Base-by-base conservation (phyloP, 1,140 invertebrate species). In the Drosophila jambulina region DNA sequence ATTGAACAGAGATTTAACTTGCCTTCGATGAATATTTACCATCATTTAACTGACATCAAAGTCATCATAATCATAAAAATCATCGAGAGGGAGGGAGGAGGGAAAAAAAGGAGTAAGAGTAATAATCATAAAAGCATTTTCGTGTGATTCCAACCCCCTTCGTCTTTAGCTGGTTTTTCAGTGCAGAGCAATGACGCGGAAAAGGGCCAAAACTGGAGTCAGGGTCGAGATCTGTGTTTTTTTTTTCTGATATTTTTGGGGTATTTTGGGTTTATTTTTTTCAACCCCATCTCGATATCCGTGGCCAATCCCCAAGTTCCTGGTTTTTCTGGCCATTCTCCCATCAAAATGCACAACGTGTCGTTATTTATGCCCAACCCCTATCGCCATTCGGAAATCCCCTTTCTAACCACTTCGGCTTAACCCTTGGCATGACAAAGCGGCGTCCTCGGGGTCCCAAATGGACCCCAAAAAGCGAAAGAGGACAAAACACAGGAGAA, bases 281-380 rank as follows among this genome's bases (percentile, higher is more conserved):
- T 12, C 15, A 43, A 32, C 21, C 57, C 62, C 38, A 29, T 43
- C 42, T 38, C 34, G 43, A 67, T 67, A 63, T 48, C 40, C 54
- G n/a, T 61, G 60, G 49, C 23, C 75, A 45, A 77, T 63, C 54
- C 58, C 58, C 59, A 19, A 36, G 29, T 54, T 38, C n/a, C 38
- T 29, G 63, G 62, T 49, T 15, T 34, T 21, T 21, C 32, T 36
- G 29, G 51, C 32, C 27, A 51, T 17, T 27, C 21, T 19, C 71
- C 74, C 83, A 87, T 87, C 83, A 87, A 87, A 87, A 87, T 87
- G 80, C 83, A 88, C 76, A 88, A 78, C 80, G 83, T 87, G 84
- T 83, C 83, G 71, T 88, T 83, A 88, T 83, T 88, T 83, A 87
- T 87, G 51, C 74, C 63, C 74, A 49, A 68, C 38, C 46, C 54